phyloP scores from a whole-genome alignment of 2,797 vertebrate species.

The Octomys mimax region DNA sequence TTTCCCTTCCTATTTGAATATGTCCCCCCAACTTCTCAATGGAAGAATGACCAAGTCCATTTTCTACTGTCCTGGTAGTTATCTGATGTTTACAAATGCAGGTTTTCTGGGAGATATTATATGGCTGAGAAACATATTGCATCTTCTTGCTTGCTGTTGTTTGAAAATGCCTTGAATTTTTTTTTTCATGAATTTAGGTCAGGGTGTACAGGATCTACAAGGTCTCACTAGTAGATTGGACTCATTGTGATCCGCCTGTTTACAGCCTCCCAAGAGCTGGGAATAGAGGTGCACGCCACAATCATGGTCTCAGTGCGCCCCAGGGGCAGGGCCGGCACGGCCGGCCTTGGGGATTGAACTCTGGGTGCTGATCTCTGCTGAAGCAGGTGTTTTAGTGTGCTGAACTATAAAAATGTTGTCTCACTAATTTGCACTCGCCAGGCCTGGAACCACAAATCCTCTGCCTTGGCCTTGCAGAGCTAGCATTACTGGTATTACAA shows the following conservation, averaged over 20 bases:
- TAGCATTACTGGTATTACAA: background rate
- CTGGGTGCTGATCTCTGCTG: too few relatives aligned
- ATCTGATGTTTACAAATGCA: background rate
- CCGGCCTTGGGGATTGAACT: too few relatives aligned
- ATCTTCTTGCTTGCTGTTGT: background rate
- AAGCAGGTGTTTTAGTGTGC: too few relatives aligned
- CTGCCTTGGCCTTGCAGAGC: background rate
- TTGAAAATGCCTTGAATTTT: background rate
- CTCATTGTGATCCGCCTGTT: too few relatives aligned
- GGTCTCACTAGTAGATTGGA: too few relatives aligned
- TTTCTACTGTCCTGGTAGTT: background rate
- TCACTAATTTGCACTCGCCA: background rate
- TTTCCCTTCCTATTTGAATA: background rate
- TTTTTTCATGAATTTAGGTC: too few relatives aligned
- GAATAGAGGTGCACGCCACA: too few relatives aligned
- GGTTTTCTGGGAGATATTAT: background rate
- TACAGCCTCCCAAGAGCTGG: too few relatives aligned
- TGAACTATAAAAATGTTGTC: background rate
- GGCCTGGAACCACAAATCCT: background rate
- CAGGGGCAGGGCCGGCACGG: too few relatives aligned
- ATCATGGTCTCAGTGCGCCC: too few relatives aligned
- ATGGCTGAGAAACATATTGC: conserved; percentile 17
- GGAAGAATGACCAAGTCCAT: background rate
- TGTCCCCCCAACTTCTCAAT: background rate
- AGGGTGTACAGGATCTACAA: too few relatives aligned